phyloP scores from a whole-genome alignment of 2,113 vertebrate genomes.

The Hemichromis elongatus region DNA sequence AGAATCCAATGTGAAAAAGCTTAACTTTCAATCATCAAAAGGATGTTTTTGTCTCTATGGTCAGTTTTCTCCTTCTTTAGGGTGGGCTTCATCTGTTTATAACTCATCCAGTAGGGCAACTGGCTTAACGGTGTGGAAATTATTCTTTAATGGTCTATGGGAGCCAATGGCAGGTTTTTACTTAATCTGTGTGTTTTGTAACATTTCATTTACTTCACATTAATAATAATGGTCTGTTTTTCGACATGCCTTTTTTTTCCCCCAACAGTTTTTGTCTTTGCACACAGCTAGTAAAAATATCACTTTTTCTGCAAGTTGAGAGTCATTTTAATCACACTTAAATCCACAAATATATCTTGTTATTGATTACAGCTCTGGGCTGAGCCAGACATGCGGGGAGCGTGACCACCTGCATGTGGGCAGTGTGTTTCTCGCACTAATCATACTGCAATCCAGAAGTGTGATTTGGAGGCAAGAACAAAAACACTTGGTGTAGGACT shows the following conservation, averaged over 20 bases:
- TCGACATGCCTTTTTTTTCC: neutral
- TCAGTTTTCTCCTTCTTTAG: neutral
- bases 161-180: neutral
- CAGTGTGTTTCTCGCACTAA: conserved; percentile 21
- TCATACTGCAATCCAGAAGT: neutral
- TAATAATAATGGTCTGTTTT: neutral
- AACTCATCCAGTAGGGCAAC: neutral
- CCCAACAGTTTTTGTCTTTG: neutral
- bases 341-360: conserved; percentile 10
- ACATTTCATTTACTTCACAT: neutral
- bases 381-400: conserved; percentile 16
- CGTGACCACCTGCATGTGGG: conserved; percentile 31
- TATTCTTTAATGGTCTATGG: neutral
- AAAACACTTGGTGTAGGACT: conserved; percentile 21
- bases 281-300: neutral
- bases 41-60: neutral
- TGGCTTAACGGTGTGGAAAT: neutral
- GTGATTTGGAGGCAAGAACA: conserved; percentile 20
- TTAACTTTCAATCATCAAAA: neutral
- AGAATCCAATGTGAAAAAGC: neutral
- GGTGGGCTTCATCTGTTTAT: neutral
- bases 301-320: neutral
- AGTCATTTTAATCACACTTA: conserved; percentile 25
- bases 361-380: conserved; percentile 5
- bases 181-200: neutral